Percentiles rank a stretch among this genome's conserved stretches.
phyloP scores from a whole-genome alignment of 2,888 invertebrate species.

The Crioceris asparagi region DNA sequence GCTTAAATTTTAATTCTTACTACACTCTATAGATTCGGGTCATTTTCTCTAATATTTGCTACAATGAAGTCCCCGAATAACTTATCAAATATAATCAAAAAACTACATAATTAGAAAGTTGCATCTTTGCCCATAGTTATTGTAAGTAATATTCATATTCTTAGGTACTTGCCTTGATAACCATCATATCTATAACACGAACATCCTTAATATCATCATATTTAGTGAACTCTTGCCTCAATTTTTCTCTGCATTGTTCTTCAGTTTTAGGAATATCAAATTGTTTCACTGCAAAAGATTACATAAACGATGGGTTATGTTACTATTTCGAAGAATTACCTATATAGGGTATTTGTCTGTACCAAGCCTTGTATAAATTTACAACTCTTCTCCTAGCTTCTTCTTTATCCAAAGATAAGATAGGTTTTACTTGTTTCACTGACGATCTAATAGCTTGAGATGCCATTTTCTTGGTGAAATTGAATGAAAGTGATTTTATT shows the following conservation, averaged over 20 bases:
- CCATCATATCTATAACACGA: slow-evolving; percentile 81
- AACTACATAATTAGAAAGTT: no score
- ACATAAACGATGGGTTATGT: no score
- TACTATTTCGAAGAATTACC: no score
- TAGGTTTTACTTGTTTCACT: slow-evolving; percentile 67
- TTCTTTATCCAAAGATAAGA: slow-evolving; percentile 63
- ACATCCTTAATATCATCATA: slow-evolving; percentile 69
- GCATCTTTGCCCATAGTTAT: no score
- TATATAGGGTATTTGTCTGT: slow-evolving; percentile 79
- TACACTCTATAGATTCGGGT: no score
- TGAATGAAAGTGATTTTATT: neutral
- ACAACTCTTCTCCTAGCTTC: slow-evolving; percentile 78
- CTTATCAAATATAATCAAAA: no score
- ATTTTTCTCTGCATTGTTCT: slow-evolving; percentile 56
- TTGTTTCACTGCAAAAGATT: slow-evolving; percentile 58
- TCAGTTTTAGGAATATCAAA: slow-evolving; percentile 72
- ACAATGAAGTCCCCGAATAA: no score
- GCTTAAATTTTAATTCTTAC: no score
- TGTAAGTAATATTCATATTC: neutral
- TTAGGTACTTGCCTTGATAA: slow-evolving; percentile 64
- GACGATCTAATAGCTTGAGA: slow-evolving; percentile 40
- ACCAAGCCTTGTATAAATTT: slow-evolving; percentile 89
- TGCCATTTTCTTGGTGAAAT: slow-evolving; percentile 7
- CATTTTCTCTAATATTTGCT: no score
- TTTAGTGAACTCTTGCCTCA: slow-evolving; percentile 69